phyloP scores from a whole-genome alignment of 2,888 invertebrate genomes.

The Netelia virgata region DNA sequence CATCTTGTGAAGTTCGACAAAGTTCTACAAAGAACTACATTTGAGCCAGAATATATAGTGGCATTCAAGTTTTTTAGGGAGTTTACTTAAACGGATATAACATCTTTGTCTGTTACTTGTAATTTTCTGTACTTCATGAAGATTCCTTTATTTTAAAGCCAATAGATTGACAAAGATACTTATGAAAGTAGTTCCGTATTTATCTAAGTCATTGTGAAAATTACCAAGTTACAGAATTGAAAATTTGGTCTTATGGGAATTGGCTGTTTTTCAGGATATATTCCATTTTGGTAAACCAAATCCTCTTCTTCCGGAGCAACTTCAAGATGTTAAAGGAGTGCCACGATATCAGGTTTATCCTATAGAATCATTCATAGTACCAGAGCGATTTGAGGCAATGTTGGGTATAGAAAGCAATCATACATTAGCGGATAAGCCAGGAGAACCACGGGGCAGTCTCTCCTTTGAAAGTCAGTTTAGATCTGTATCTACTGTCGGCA shows the following conservation, averaged over 20 bases:
- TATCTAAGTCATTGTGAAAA: too few species aligned
- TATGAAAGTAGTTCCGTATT: too few species aligned
- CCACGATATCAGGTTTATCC: constrained; percentile 80
- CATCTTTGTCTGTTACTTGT: too few species aligned
- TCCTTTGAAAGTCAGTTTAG: constrained; percentile 72
- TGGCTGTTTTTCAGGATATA: constrained; percentile 74
- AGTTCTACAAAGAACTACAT: too few species aligned
- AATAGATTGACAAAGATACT: too few species aligned
- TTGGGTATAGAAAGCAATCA: constrained; percentile 71
- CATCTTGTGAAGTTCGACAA: too few species aligned
- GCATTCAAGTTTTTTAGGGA: too few species aligned
- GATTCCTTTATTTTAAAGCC: too few species aligned
- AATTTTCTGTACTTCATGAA: too few species aligned
- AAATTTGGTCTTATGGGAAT: not conserved
- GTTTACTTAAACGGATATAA: too few species aligned
- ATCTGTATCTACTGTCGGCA: constrained; percentile 62
- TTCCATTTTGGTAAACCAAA: constrained; percentile 78
- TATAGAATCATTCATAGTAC: constrained; percentile 77
- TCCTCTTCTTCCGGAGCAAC: constrained; percentile 77
- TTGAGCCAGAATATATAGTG: too few species aligned
- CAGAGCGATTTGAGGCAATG: constrained; percentile 78
- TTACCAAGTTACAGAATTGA: too few species aligned
- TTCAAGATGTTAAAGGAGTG: constrained; percentile 62
- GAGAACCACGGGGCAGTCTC: constrained; percentile 70
- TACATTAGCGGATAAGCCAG: constrained; percentile 56